Conservation (phyloP, 2,797 vertebrate species). For the Myripristis jacobus region DNA sequence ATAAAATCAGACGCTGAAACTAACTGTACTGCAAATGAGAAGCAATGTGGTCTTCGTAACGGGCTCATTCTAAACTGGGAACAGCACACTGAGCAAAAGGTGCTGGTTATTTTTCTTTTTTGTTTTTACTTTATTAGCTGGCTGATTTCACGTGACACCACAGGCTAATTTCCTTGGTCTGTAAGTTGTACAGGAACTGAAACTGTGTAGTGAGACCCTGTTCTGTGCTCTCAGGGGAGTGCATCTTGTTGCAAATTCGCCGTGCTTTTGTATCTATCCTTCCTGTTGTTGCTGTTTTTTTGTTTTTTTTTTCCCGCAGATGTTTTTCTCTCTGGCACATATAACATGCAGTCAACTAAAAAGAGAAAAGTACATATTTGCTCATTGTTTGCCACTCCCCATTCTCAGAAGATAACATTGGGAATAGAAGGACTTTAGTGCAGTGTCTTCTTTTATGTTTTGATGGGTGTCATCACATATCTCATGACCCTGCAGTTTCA, state of each 20-base stretch:
- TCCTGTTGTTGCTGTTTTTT: too few species aligned
- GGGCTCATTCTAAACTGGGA: conserved; percentile 24
- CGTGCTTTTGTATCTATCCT: conserved; percentile 23
- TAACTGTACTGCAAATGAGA: conserved; percentile 43
- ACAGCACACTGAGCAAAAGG: conserved; percentile 1
- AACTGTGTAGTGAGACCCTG: conserved; percentile 31
- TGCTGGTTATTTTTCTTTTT: conserved; percentile 30
- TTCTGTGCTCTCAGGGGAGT: conserved; percentile 22
- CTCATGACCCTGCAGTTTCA: too few species aligned
- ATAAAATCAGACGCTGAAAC: conserved; percentile 29
- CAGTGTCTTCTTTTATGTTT: background rate
- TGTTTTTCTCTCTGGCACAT: conserved; percentile 55
- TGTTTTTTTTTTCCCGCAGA: conserved; percentile 59
- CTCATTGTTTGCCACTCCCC: background rate
- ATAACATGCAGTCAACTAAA: conserved; percentile 41
- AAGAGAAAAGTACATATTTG: conserved; percentile 20
- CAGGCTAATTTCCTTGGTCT: conserved; percentile 57
- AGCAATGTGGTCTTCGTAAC: conserved; percentile 44
- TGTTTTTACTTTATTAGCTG: conserved; percentile 46
- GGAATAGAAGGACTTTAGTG: background rate
- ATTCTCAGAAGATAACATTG: background rate
- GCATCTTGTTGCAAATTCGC: conserved; percentile 25
- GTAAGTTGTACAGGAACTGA: conserved; percentile 57
- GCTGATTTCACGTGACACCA: conserved; percentile 31
- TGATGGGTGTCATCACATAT: too few species aligned